Conservation (phyloP, 2,797 vertebrate genomes). For the Pseudochaenichthys georgianus region DNA sequence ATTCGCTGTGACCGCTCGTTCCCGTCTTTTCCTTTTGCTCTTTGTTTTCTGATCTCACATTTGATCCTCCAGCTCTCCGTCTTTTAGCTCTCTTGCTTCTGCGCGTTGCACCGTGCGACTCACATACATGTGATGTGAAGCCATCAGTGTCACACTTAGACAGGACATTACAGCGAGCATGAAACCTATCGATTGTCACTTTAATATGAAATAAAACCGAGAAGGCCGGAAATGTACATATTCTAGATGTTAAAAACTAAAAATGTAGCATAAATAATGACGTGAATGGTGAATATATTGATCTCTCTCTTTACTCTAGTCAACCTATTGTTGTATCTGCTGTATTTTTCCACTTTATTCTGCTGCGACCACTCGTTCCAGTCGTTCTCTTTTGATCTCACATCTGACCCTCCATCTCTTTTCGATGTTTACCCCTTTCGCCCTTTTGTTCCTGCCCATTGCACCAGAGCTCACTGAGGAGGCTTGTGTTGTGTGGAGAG, state of each 20-base stretch:
- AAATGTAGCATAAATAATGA: too few species aligned
- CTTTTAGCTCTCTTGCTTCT: slow-evolving; percentile 26
- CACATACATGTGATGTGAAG: too few species aligned
- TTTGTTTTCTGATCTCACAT: slow-evolving; percentile 34
- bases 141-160: too few species aligned
- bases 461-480: slow-evolving; percentile 57
- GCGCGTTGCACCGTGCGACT: too few species aligned
- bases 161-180: too few species aligned
- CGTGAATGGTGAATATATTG: too few species aligned
- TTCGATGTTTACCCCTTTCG: slow-evolving; percentile 32
- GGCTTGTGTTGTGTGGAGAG: slow-evolving; percentile 43
- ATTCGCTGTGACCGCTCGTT: slow-evolving; percentile 30
- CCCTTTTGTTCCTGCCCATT: slow-evolving; percentile 23
- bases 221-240: too few species aligned
- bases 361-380: slow-evolving; percentile 28
- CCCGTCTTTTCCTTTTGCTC: slow-evolving; percentile 20
- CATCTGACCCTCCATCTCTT: slow-evolving; percentile 30
- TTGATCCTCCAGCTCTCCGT: slow-evolving; percentile 31
- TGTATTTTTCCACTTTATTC: neutral
- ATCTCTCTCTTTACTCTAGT: too few species aligned
- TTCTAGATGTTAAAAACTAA: too few species aligned
- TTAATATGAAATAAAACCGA: too few species aligned
- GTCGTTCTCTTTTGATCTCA: slow-evolving; percentile 36
- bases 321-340: neutral
- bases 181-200: too few species aligned